phyloP scores from a whole-genome alignment of 2,888 invertebrate genomes.

The Chrysina gloriosa region DNA sequence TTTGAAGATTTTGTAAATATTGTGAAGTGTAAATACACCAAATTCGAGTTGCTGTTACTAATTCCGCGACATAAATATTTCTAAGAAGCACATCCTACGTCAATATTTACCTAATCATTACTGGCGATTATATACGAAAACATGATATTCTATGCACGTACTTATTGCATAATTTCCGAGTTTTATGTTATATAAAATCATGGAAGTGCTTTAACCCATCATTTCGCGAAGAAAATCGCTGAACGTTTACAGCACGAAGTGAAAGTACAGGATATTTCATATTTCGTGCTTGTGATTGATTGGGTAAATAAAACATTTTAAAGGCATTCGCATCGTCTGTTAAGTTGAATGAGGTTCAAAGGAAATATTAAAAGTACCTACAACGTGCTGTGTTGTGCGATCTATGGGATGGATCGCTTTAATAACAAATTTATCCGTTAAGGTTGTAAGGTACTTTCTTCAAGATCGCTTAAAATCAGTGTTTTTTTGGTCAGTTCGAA shows the following conservation, averaged over 20 bases:
- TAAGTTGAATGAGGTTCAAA: too few species aligned
- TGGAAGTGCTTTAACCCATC: not conserved
- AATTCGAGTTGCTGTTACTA: not conserved
- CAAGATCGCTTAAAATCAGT: too few species aligned
- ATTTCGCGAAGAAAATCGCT: not conserved
- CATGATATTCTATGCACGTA: conserved; percentile 3
- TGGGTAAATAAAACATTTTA: conserved; percentile 3
- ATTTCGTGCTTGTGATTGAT: not conserved
- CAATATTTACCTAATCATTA: conserved; percentile 12
- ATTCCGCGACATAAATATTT: conserved; percentile 4
- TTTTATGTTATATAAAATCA: conserved; percentile 2
- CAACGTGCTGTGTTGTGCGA: too few species aligned
- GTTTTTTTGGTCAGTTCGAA: too few species aligned
- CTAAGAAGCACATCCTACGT: not conserved
- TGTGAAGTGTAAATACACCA: not conserved
- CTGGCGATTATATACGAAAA: not conserved
- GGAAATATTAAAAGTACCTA: too few species aligned
- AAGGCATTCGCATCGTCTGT: not conserved
- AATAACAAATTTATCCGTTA: too few species aligned
- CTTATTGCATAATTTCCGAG: conserved; percentile 1
- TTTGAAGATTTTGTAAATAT: not conserved
- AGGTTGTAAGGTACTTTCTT: too few species aligned
- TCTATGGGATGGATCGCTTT: too few species aligned
- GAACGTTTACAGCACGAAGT: not conserved
- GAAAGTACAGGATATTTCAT: not conserved